Conservation (phyloP, 2,888 invertebrate genomes). For the Drosophila borborema region DNA sequence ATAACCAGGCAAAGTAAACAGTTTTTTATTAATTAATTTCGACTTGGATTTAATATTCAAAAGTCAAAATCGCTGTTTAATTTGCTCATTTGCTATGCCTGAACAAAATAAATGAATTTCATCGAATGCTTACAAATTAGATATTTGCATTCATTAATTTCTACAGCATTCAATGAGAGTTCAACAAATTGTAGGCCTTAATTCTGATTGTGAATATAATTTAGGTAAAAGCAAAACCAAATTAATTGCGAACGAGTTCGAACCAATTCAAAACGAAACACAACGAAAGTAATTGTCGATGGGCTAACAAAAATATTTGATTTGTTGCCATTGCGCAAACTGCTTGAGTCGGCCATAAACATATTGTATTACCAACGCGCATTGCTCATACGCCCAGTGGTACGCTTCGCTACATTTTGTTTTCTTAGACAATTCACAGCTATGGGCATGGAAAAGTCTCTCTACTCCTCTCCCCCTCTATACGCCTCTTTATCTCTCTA, state of each 20-base stretch:
- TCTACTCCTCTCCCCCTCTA: not conserved
- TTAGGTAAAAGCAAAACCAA: slow-evolving; percentile 5
- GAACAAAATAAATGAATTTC: not conserved
- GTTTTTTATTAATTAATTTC: not conserved
- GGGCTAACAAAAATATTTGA: slow-evolving; percentile 13
- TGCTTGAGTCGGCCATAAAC: not conserved
- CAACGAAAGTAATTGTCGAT: slow-evolving; percentile 25
- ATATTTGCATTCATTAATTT: not conserved
- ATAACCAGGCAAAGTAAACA: not conserved
- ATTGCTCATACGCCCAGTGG: slow-evolving; percentile 15
- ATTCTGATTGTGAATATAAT: not conserved
- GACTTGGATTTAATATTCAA: not conserved
- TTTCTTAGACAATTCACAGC: slow-evolving; percentile 20
- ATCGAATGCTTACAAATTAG: not conserved
- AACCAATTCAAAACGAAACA: slow-evolving; percentile 9
- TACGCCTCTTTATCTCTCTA: too few relatives aligned
- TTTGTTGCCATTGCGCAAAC: slow-evolving; percentile 16
- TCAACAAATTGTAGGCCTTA: not conserved
- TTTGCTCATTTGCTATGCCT: not conserved
- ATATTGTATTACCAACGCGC: slow-evolving; percentile 16
- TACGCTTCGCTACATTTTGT: slow-evolving; percentile 5
- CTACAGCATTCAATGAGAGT: not conserved
- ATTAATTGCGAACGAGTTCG: slow-evolving; percentile 11
- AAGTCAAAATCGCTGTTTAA: not conserved
- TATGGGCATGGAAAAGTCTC: not conserved